phyloP scores from a whole-genome alignment of 2,797 vertebrate genomes.

The Mormyrus proboscirostris region DNA sequence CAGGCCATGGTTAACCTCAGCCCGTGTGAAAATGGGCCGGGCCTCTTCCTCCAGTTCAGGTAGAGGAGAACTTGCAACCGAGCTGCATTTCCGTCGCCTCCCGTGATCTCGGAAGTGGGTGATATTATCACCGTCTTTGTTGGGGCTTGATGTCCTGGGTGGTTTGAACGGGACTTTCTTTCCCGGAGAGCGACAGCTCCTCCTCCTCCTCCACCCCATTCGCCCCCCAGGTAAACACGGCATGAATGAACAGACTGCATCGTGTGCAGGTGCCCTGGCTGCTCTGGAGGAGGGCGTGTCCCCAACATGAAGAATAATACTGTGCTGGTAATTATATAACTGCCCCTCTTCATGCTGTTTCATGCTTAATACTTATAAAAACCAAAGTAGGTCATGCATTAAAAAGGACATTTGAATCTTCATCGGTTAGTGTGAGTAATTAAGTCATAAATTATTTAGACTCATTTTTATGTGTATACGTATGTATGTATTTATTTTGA shows the following conservation, averaged over 20 bases:
- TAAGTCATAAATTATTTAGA: background rate
- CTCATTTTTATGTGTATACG: background rate
- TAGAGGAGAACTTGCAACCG: background rate
- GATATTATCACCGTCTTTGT: background rate
- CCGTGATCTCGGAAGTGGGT: background rate
- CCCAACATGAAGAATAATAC: background rate
- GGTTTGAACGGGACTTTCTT: background rate
- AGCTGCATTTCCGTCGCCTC: background rate
- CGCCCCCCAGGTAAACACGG: background rate
- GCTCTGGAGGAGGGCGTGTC: background rate
- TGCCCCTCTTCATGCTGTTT: background rate
- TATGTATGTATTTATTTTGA: background rate
- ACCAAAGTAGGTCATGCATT: slow-evolving; percentile 2
- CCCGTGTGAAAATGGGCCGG: background rate
- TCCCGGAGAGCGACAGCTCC: background rate
- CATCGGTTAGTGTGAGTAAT: background rate
- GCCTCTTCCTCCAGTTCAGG: background rate
- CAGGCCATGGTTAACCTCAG: background rate
- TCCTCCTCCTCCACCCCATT: background rate
- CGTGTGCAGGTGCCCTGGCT: background rate
- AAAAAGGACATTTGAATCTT: background rate
- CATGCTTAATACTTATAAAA: background rate
- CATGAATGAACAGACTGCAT: background rate
- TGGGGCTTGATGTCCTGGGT: background rate
- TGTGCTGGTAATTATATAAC: background rate